Conservation (phyloP, 2,888 invertebrate species). For the Rhodophaea formosa region DNA sequence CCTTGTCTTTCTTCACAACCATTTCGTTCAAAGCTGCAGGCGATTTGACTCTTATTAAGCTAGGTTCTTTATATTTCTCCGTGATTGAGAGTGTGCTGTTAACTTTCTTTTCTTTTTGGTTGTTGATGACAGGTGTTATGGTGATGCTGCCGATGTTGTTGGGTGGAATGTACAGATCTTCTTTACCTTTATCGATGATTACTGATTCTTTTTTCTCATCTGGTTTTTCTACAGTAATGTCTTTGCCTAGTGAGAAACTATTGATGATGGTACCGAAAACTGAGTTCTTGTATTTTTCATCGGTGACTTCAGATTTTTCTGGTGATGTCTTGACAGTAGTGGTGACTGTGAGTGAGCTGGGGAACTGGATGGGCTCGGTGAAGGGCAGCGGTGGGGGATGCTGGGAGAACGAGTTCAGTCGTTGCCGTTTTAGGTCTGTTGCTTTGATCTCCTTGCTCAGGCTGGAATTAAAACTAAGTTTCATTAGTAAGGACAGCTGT, state of each 20-base stretch:
- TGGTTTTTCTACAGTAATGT: constrained; percentile 53
- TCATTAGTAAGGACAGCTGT: not conserved
- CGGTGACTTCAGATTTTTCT: constrained; percentile 38
- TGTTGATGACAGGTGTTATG: constrained; percentile 64
- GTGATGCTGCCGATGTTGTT: constrained; percentile 73
- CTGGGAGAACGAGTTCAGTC: constrained; percentile 48
- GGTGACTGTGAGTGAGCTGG: constrained; percentile 71
- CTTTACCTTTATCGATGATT: constrained; percentile 51
- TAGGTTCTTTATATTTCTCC: constrained; percentile 45
- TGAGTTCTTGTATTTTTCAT: constrained; percentile 41
- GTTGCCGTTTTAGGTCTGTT: constrained; percentile 57
- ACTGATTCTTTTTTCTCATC: constrained; percentile 42
- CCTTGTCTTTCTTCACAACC: constrained; percentile 48
- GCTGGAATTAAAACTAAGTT: constrained; percentile 49
- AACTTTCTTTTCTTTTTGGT: constrained; percentile 49
- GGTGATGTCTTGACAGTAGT: constrained; percentile 43
- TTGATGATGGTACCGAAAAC: constrained; percentile 50
- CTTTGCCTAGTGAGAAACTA: constrained; percentile 52
- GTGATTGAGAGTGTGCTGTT: constrained; percentile 23
- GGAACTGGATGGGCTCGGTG: constrained; percentile 66
- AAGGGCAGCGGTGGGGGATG: constrained; percentile 34
- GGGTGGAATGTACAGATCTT: constrained; percentile 62
- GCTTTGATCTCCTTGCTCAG: constrained; percentile 66
- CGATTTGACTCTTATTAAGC: constrained; percentile 67
- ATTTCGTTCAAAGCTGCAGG: constrained; percentile 72